Percentiles rank a stretch among this genome's conserved stretches.
Conservation (phyloP, 2,113 vertebrate species). For the Oxyura jamaicensis region DNA sequence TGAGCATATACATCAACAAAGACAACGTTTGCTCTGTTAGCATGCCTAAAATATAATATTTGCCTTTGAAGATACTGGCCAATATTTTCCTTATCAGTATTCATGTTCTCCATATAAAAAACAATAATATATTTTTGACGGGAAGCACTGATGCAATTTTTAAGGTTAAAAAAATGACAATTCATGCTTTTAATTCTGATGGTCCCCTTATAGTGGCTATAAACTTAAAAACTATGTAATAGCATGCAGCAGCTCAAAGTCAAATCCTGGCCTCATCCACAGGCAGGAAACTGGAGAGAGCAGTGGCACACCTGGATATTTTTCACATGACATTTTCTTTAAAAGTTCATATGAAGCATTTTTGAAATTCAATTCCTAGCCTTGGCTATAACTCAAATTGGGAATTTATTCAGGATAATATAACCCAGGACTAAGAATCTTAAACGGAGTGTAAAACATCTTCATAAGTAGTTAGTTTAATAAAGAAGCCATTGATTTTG, state of each 20-base stretch:
- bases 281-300: not conserved
- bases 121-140: not conserved
- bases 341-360: not conserved
- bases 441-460: not conserved
- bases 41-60: not conserved
- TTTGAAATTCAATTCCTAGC: not conserved
- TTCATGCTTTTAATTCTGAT: not conserved
- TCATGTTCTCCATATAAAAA: not conserved
- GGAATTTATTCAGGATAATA: not conserved
- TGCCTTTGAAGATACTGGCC: not conserved
- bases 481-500: not conserved
- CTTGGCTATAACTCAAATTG: not conserved
- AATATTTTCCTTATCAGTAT: not conserved
- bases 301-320: not conserved
- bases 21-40: not conserved
- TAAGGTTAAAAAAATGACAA: not conserved
- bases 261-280: not conserved
- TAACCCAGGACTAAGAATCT: not conserved
- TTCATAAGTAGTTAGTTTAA: not conserved
- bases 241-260: not conserved
- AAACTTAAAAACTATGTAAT: rapidly evolving
- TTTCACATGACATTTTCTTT: not conserved
- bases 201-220: not conserved
- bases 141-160: not conserved
- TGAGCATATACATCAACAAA: not conserved